phyloP scores from a whole-genome alignment of 2,797 vertebrate genomes.

The Caiman crocodilus region DNA sequence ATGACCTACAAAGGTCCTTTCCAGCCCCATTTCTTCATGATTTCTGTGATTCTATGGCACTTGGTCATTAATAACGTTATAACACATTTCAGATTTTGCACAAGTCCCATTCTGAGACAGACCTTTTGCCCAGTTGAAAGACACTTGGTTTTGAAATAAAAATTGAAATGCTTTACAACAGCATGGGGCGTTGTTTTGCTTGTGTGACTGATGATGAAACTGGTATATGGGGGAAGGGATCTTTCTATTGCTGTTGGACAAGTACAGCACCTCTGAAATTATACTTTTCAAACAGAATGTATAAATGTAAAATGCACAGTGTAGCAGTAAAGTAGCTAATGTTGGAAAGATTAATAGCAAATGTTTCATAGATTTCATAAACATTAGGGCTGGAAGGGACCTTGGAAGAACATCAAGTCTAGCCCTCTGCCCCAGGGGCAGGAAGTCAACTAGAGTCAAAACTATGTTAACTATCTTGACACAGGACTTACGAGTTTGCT shows the following conservation, averaged over 20 bases:
- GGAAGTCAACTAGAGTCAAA: too few relatives aligned
- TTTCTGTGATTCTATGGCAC: not conserved
- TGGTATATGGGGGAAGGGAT: too few relatives aligned
- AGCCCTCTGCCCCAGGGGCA: too few relatives aligned
- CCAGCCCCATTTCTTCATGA: too few relatives aligned
- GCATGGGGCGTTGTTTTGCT: not conserved
- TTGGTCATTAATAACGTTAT: slow-evolving; percentile 46
- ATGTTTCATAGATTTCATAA: too few relatives aligned
- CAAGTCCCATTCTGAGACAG: not conserved
- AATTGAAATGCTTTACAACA: slow-evolving; percentile 21
- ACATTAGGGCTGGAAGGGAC: too few relatives aligned
- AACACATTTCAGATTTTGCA: slow-evolving; percentile 33
- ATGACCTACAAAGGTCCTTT: too few relatives aligned
- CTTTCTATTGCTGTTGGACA: not conserved
- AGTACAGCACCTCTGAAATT: not conserved
- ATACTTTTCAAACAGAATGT: not conserved
- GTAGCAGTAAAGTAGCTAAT: not conserved
- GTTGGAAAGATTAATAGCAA: not conserved
- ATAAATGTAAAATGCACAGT: too few relatives aligned
- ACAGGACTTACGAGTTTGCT: not conserved
- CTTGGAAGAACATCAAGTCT: too few relatives aligned
- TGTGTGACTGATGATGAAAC: not conserved
- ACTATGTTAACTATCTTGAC: not conserved
- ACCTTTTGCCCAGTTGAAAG: slow-evolving; percentile 53
- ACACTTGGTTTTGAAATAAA: slow-evolving; percentile 66